Evolutionary conservation across 1,140 invertebrate genomes (phyloP).

Genomic region (Aphis gossypii): DNA sequence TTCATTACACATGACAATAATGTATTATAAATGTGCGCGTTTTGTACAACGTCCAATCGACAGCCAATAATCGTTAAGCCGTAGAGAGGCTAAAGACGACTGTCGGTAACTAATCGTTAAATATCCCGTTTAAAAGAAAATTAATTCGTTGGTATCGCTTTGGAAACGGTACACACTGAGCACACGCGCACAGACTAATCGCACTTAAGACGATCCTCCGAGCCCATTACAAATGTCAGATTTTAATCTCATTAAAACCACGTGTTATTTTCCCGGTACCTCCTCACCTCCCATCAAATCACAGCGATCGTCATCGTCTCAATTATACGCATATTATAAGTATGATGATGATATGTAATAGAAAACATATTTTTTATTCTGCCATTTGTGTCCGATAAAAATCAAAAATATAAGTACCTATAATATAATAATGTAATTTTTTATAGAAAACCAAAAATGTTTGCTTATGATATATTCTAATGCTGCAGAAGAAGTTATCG

Average conservation of each 20-base stretch:
- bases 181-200: neutral
- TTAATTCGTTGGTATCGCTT: conserved; percentile 26
- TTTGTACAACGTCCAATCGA: neutral
- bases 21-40: neutral
- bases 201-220: conserved; percentile 13
- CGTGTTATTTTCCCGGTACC: neutral
- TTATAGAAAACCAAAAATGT: too few species aligned
- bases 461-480: too few species aligned
- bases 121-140: conserved; percentile 36
- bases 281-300: too few species aligned
- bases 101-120: conserved; percentile 39
- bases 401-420: neutral
- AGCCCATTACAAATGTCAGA: conserved; percentile 37
- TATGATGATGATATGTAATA: neutral
- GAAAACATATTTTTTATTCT: neutral
- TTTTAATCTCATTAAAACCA: conserved; percentile 44
- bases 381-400: neutral
- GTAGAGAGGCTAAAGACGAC: neutral
- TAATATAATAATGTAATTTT: too few species aligned
- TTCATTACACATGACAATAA: too few species aligned
- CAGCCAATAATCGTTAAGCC: neutral
- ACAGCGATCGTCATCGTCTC: neutral
- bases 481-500: too few species aligned
- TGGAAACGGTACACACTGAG: conserved; percentile 10
- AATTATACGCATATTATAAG: neutral